phyloP scores from a whole-genome alignment of 2,888 invertebrate species.

The Eilema griseolum region DNA sequence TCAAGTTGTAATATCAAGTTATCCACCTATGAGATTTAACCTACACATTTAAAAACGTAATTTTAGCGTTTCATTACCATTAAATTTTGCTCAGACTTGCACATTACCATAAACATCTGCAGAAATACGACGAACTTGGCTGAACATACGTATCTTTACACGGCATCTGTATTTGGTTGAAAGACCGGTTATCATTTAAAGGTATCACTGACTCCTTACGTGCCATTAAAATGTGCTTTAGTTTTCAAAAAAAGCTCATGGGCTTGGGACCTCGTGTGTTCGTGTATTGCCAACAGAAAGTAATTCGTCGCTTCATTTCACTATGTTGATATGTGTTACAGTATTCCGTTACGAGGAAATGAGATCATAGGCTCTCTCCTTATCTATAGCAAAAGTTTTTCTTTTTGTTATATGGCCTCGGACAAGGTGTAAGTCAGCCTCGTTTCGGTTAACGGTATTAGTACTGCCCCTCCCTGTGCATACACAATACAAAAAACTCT shows the following conservation, averaged over 20 bases:
- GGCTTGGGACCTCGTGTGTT: background rate
- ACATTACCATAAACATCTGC: conserved; percentile 16
- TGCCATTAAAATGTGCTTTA: conserved; percentile 11
- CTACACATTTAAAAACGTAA: background rate
- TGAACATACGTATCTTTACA: background rate
- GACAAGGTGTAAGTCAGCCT: conserved; percentile 1
- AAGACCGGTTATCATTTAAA: conserved; percentile 10
- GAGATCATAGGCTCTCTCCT: conserved; percentile 5
- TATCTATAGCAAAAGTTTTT: background rate
- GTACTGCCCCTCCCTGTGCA: background rate
- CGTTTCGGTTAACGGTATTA: conserved; percentile 2
- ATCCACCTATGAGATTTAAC: background rate
- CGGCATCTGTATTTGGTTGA: conserved; percentile 6
- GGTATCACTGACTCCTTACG: conserved; percentile 10
- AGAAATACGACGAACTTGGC: conserved; percentile 7
- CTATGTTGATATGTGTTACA: conserved; percentile 8
- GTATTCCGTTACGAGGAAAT: conserved; percentile 11
- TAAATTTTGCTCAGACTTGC: background rate
- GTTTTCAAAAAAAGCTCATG: conserved; percentile 2
- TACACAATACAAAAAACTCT: background rate
- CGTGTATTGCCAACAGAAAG: background rate
- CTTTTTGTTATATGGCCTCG: conserved; percentile 6
- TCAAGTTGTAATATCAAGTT: background rate
- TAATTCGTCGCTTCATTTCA: conserved; percentile 3
- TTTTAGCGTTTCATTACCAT: background rate